Evolutionary conservation across 2,888 invertebrate genomes (phyloP), one percentile per base, ranked within the genome.

Genomic region (Oligia latruncula): DNA sequence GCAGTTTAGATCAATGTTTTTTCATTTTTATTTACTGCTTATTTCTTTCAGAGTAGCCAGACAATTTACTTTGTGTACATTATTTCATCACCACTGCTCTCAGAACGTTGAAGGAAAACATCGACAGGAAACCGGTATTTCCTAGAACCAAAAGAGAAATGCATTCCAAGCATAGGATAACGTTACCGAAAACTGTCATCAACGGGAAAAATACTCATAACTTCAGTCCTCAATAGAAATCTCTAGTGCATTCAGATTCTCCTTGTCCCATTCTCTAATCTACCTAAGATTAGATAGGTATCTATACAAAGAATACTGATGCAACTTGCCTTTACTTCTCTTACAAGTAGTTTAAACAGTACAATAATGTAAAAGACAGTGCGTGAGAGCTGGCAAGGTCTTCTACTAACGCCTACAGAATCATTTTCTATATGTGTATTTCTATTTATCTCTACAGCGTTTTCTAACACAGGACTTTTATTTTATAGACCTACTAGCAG

Each of bases 351-450:
- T 83, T 77, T 52, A 29, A 65, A 67, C 35, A 71, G 77, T 64
- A 81, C 17, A 68, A 66, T 66, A 76, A 74, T 65, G 8, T 72
- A 35, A 85, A 74, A 84, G 68, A 81, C 55, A 58, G 29, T 66
- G 81, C 82, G 82, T 81, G 62, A 81, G 71, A 74, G 62, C 40
- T n/a, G 23, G 4, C 74, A 84, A 85, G 85, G 78, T 81, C 74
- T 74, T 62, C 71, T 23, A 81, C 65, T 65, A 49, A 84, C 58
- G 70, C 70, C 74, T 71, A 81, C 58, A 58, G n/a, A 46, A 52
- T 29, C 64, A 81, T 74, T 84, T 84, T 81, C 85, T 81, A 73
- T 77, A 81, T 40, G 0, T 49, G 15, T 68, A 70, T 72, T 81
- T 68, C 20, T 11, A 71, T 71, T 17, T 68, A 70, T 72, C 75